A percentile compares a stretch with the other conserved stretches of the same genome.
Evolutionary conservation across 2,888 invertebrate genomes (phyloP).

Genomic region (Papilio gigon): DNA sequence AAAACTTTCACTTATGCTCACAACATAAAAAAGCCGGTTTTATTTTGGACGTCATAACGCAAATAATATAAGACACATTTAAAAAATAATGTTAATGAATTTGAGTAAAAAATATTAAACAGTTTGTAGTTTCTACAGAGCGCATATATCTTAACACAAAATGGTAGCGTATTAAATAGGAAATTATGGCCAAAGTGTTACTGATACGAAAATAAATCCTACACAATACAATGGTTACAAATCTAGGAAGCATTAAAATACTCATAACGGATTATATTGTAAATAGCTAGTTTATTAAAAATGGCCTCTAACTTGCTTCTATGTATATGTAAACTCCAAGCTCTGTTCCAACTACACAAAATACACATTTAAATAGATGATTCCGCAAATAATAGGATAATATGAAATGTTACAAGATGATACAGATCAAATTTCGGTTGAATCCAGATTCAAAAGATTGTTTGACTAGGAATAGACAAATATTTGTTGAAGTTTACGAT

Average conservation of each 20-base stretch:
- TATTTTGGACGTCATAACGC: neutral
- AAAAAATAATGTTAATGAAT: neutral
- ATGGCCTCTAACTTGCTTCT: neutral
- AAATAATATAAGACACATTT: neutral
- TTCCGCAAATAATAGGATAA: slow-evolving; percentile 34
- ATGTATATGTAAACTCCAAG: neutral
- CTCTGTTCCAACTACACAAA: slow-evolving; percentile 3
- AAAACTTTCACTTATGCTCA: neutral
- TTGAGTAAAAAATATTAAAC: neutral
- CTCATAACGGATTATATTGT: neutral
- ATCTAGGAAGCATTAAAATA: slow-evolving; percentile 18
- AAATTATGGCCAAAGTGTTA: slow-evolving; percentile 3
- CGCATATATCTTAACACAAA: neutral
- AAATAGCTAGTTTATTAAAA: neutral
- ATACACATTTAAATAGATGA: slow-evolving; percentile 8
- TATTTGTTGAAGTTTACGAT: neutral
- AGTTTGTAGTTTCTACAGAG: neutral
- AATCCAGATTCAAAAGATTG: neutral
- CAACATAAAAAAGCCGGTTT: neutral
- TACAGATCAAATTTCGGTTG: neutral
- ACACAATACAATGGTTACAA: too few species aligned
- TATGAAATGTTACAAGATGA: slow-evolving; percentile 15
- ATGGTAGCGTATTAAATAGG: neutral
- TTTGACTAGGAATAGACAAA: neutral
- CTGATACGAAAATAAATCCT: neutral